Percentiles rank a stretch among this genome's conserved stretches.
Conservation (phyloP, 2,113 vertebrate genomes). For the Gallinago media region DNA sequence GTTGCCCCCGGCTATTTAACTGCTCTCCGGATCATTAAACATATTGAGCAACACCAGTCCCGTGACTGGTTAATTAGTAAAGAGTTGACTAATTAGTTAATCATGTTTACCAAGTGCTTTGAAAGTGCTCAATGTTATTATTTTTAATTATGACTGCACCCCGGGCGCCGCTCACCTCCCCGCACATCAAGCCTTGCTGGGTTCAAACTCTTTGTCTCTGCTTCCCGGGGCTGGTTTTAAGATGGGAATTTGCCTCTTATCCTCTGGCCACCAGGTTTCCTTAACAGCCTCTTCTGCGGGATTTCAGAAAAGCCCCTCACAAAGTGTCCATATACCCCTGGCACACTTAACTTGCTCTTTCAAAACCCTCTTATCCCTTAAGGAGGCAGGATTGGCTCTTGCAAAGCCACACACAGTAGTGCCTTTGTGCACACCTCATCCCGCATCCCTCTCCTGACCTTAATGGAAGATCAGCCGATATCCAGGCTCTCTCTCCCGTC, state of each 20-base stretch:
- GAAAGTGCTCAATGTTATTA: slow-evolving; percentile 47
- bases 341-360: background rate
- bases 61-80: slow-evolving; percentile 68
- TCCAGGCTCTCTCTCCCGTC: background rate
- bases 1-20: slow-evolving; percentile 20
- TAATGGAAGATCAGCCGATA: accelerated
- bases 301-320: background rate
- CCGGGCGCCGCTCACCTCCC: background rate
- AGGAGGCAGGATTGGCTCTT: background rate
- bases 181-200: background rate
- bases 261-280: background rate
- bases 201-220: background rate
- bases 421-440: background rate
- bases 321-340: background rate
- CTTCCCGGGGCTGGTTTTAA: background rate
- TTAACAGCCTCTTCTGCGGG: background rate
- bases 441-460: background rate
- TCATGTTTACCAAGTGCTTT: slow-evolving; percentile 53
- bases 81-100: slow-evolving; percentile 69
- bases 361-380: background rate
- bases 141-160: background rate
- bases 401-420: background rate
- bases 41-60: slow-evolving; percentile 49
- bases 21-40: slow-evolving; percentile 64
- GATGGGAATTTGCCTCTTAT: background rate